A percentile compares a stretch with the other conserved stretches of the same genome.
These are phyloP conservation scores for Turritopsis dohrnii DNA, from an alignment of 30 jellyfish, hydroid and myxozoan genomes.

Conservation along the genomic window DNA sequence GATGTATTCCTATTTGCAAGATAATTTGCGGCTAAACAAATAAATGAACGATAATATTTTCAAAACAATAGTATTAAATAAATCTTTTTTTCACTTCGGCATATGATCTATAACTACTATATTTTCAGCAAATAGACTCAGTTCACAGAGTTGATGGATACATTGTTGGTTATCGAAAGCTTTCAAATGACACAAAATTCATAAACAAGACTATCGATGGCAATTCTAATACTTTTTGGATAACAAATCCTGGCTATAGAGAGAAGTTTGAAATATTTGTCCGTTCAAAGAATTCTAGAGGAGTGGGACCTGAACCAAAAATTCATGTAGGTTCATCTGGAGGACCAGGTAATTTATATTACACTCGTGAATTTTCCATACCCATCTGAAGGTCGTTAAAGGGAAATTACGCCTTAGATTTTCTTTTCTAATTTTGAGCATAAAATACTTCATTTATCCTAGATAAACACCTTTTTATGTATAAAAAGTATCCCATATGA, in stretches of 20 bases:
- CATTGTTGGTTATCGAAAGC: slow-evolving; percentile 4
- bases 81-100: too few relatives aligned
- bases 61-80: too few relatives aligned
- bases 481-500: too few relatives aligned
- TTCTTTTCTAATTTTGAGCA: too few relatives aligned
- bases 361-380: not conserved
- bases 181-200: not conserved
- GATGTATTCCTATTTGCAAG: too few relatives aligned
- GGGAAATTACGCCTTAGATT: too few relatives aligned
- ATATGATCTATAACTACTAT: too few relatives aligned
- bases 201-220: not conserved
- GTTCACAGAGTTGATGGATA: not conserved
- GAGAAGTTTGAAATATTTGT: slow-evolving; percentile 11
- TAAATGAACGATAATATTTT: too few relatives aligned
- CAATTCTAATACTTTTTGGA: not conserved
- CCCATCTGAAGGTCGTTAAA: not conserved
- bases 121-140: not conserved
- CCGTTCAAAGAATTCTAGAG: not conserved
- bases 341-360: not conserved
- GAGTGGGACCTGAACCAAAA: slow-evolving; percentile 15
- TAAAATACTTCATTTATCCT: too few relatives aligned
- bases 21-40: too few relatives aligned
- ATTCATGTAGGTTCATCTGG: slow-evolving; percentile 7
- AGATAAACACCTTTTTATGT: too few relatives aligned
- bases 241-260: not conserved